Evolutionary conservation across 2,888 invertebrate species (phyloP).

Genomic region (Ornithoptera priamus): DNA sequence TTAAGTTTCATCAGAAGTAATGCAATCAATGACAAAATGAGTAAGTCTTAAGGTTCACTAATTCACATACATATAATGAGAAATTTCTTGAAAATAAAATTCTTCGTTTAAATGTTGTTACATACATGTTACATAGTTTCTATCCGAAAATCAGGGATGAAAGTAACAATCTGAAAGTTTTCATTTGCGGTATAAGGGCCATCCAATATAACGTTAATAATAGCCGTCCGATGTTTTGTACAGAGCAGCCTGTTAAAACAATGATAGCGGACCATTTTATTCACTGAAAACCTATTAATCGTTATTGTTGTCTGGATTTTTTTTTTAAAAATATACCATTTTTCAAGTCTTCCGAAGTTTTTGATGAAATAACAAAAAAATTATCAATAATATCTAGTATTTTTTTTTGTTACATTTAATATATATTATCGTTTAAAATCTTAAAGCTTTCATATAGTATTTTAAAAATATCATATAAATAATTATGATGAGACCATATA

Average conservation of each 20-base stretch:
- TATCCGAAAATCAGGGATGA: neutral
- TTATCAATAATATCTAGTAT: no score
- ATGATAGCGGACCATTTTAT: constrained; percentile 54
- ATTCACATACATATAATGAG: constrained; percentile 43
- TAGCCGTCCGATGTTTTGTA: constrained; percentile 53
- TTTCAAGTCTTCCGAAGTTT: neutral
- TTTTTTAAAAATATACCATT: neutral
- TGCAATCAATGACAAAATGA: neutral
- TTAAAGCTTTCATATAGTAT: no score
- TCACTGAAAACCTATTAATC: constrained; percentile 32
- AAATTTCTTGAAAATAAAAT: constrained; percentile 55
- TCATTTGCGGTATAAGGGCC: constrained; percentile 50
- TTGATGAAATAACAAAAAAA: no score
- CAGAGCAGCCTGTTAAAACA: constrained; percentile 67
- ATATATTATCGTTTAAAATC: no score
- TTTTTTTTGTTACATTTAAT: no score
- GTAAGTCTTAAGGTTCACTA: constrained; percentile 26
- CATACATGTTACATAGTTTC: neutral
- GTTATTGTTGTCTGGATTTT: neutral
- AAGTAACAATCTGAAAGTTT: neutral
- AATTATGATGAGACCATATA: neutral
- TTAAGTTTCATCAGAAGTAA: neutral
- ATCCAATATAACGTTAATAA: constrained; percentile 51
- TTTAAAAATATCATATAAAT: no score
- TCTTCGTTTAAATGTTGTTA: neutral